phyloP scores from a whole-genome alignment of 2,113 vertebrate species.

The Circaetus gallicus region DNA sequence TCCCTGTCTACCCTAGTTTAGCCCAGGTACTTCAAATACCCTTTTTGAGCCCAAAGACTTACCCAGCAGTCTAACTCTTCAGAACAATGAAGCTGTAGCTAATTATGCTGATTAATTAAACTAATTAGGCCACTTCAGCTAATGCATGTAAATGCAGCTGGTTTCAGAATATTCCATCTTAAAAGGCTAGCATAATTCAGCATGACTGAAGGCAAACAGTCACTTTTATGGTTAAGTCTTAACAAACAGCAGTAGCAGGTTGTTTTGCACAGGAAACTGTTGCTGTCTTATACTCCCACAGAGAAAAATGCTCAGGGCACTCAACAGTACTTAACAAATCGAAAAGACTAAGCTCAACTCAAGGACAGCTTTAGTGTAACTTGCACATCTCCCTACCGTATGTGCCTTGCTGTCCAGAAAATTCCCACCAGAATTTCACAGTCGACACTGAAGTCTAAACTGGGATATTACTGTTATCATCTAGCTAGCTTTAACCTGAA shows the following conservation, averaged over 20 bases:
- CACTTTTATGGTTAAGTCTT: neutral
- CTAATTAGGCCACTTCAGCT: conserved; percentile 20
- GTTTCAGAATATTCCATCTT: conserved; percentile 20
- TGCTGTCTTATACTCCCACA: neutral
- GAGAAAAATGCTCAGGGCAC: neutral
- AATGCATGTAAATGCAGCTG: conserved; percentile 16
- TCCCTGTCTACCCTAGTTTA: neutral
- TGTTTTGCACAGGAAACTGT: neutral
- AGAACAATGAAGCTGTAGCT: conserved; percentile 3
- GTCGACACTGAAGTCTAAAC: neutral
- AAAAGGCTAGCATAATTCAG: conserved; percentile 11
- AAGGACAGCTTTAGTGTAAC: neutral
- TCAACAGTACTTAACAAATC: neutral
- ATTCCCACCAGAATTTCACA: neutral
- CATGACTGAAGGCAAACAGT: neutral
- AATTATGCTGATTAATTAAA: conserved; percentile 40
- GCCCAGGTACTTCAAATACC: neutral
- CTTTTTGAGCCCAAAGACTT: neutral
- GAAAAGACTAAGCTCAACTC: neutral
- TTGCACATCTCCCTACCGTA: neutral
- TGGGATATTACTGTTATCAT: neutral
- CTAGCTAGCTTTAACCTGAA: neutral
- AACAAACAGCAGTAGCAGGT: neutral
- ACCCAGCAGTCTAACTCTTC: neutral
- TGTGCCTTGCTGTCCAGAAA: neutral